Evolutionary conservation across 2,797 vertebrate genomes (phyloP), one percentile per base, ranked within the genome.

Genomic region (Perodicticus potto): DNA sequence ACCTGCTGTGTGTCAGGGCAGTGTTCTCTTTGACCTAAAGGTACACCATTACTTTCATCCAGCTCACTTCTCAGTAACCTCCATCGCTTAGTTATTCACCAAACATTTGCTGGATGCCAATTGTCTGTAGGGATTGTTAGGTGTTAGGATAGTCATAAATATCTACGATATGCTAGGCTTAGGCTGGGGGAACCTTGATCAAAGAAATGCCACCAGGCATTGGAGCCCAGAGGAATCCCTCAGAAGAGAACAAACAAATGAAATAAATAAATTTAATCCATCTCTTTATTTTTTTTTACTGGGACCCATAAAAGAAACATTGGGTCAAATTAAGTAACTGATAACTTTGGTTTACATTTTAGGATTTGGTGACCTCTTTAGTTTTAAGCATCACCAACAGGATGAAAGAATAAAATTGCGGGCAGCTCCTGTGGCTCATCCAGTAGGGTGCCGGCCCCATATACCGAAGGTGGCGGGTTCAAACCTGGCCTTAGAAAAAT

Each of bases 311-410:
- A 53, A 90, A 85, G 67, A 94, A 63, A 37, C 3, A 69, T 61
- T 78, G 73, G 40, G 69, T 76, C 74, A 95, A 49, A 93, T 83
- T 59, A 86, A 94, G 22, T 89, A 78, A 72, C 23, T 32, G 19
- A 2, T 69, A 43, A 67, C 10, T 63, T 25, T 69, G n/a, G 63
- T 59, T 93, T 81, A 86, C 83, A 74, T 85, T 90, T 94, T 78
- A 78, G 43, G 45, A 61, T 65, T 89, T 69, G 67, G 80, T 7
- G 17, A 12, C 32, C 27, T 85, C 81, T 86, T 95, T 55, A 73
- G 63, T 45, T 69, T 95, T 94, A 82, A 82, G 34, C 57, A 93
- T 29, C 27, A 32, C 29, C n/a, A 32, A 12, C 61, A 73, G 19
- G 37, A 89, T 72, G 84, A 74, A 55, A 70, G 70, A 55, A 59